Evolutionary conservation across 2,113 vertebrate genomes (phyloP).

Genomic region (Oostethus manadensis): DNA sequence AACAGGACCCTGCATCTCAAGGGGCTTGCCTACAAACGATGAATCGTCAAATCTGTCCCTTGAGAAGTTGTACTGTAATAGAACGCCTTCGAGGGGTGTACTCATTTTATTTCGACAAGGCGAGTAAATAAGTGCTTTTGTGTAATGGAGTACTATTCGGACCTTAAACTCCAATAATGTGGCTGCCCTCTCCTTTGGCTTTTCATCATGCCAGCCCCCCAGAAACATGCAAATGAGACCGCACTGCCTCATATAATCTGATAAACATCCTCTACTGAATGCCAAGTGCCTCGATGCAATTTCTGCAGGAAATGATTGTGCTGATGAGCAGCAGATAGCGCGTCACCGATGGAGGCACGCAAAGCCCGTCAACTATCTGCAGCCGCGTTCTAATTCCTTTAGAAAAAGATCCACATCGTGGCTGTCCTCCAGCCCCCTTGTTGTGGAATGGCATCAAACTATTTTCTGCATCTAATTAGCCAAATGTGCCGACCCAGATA

Average conservation of each 20-base stretch:
- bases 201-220: conserved; percentile 36
- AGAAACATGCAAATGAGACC: conserved; percentile 60
- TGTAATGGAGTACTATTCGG: conserved; percentile 19
- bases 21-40: too few species aligned
- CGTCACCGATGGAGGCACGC: conserved; percentile 46
- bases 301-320: conserved; percentile 61
- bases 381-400: conserved; percentile 51
- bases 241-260: conserved; percentile 56
- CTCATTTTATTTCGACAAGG: too few species aligned
- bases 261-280: conserved; percentile 62
- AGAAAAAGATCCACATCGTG: conserved; percentile 48
- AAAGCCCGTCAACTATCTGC: conserved; percentile 39
- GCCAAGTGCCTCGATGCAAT: conserved; percentile 54
- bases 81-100: too few species aligned
- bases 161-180: conserved; percentile 38
- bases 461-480: conserved; percentile 62
- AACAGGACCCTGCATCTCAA: too few species aligned
- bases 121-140: conserved; percentile 1
- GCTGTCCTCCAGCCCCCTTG: conserved; percentile 20
- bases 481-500: conserved; percentile 68
- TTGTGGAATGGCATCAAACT: conserved; percentile 42
- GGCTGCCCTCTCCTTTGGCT: conserved; percentile 22
- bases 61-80: too few species aligned
- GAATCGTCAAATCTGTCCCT: too few species aligned
- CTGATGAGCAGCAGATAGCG: conserved; percentile 57